phyloP scores from a whole-genome alignment of 2,113 vertebrate species.

The Upupa epops region DNA sequence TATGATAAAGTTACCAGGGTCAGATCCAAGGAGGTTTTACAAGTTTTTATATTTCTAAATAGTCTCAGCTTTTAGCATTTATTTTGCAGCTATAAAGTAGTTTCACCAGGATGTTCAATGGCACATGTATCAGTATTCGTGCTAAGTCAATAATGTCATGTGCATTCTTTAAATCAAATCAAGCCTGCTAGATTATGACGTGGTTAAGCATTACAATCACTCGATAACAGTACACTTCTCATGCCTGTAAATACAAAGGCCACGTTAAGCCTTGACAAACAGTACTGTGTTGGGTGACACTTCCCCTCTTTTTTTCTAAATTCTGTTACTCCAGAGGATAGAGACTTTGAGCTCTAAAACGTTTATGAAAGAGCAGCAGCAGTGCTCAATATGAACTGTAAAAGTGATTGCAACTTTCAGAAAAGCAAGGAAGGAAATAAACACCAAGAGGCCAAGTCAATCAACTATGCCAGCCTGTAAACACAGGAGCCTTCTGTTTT shows the following conservation, averaged over 20 bases:
- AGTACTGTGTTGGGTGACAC: accelerated
- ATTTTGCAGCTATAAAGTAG: conserved; percentile 3
- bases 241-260: neutral
- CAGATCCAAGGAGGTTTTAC: neutral
- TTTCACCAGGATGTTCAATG: neutral
- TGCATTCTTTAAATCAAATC: neutral
- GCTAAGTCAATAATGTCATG: neutral
- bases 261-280: neutral
- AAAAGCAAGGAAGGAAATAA: neutral
- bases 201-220: neutral
- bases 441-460: neutral
- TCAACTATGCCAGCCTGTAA: neutral
- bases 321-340: neutral
- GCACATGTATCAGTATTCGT: neutral
- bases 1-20: neutral
- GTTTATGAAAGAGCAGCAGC: neutral
- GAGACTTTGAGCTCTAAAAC: neutral
- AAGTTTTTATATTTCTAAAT: neutral
- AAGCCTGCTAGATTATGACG: neutral
- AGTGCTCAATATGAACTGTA: neutral
- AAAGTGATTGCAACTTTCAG: neutral
- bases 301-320: neutral
- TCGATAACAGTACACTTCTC: neutral
- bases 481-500: neutral
- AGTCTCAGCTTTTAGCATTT: neutral